phyloP scores from a whole-genome alignment of 1,140 invertebrate genomes.

The Tetraneura akinire region DNA sequence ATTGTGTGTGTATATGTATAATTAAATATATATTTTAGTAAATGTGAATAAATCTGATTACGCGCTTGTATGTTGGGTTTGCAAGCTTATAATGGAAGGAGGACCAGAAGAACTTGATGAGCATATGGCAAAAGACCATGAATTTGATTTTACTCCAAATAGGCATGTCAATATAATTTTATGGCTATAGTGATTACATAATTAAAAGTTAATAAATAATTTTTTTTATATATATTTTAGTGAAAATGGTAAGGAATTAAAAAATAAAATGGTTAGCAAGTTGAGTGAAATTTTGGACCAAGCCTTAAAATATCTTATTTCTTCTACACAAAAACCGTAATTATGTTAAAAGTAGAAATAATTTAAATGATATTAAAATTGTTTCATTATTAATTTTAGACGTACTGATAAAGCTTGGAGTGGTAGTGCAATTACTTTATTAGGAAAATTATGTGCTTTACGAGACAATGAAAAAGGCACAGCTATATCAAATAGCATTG shows the following conservation, averaged over 20 bases:
- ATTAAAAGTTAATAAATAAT: neutral
- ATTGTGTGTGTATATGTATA: too few relatives aligned
- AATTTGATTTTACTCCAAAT: conserved; percentile 33
- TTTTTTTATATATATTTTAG: conserved; percentile 3
- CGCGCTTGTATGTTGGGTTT: conserved; percentile 41
- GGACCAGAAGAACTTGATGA: conserved; percentile 46
- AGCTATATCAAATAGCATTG: conserved; percentile 38
- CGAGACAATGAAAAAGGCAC: conserved; percentile 39
- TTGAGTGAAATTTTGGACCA: conserved; percentile 47
- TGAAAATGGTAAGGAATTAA: conserved; percentile 46
- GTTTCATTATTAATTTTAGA: neutral
- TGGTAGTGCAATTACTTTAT: conserved; percentile 51
- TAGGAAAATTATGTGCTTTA: conserved; percentile 53
- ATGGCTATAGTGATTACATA: neutral
- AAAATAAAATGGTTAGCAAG: conserved; percentile 46
- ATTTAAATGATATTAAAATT: neutral
- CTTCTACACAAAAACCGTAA: conserved; percentile 48
- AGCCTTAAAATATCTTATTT: conserved; percentile 46
- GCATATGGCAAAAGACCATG: conserved; percentile 39
- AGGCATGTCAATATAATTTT: too few relatives aligned
- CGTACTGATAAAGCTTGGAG: conserved; percentile 27
- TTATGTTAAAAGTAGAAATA: neutral
- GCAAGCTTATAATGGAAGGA: conserved; percentile 41
- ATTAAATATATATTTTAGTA: conserved; percentile 20
- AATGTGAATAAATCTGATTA: conserved; percentile 45